Conservation (phyloP, 2,113 vertebrate species). For the Pao palembangensis region DNA sequence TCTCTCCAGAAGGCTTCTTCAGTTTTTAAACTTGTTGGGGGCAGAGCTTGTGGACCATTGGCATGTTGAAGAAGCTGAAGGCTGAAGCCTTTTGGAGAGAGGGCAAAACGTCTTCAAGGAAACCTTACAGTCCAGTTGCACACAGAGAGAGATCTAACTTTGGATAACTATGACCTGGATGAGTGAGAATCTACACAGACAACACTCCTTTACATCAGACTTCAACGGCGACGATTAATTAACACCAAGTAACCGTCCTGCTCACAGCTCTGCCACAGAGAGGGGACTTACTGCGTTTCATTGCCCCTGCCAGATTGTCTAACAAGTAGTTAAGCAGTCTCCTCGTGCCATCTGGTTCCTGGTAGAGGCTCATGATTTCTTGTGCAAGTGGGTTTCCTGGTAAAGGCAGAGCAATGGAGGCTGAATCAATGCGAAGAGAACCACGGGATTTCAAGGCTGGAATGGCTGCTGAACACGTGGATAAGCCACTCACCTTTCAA, state of each 20-base stretch:
- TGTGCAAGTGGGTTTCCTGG: conserved; percentile 98
- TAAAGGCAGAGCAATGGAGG: conserved; percentile 9
- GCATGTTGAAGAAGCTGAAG: too few relatives aligned
- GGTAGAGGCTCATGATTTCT: conserved; percentile 97
- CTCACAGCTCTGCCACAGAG: conserved; percentile 16
- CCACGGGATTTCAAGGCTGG: conserved; percentile 26
- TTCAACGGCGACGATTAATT: background rate
- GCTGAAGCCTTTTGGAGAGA: too few relatives aligned
- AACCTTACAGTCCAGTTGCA: too few relatives aligned
- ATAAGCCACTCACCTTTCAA: conserved; percentile 87
- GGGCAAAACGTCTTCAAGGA: too few relatives aligned
- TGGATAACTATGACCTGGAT: too few relatives aligned
- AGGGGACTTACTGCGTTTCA: conserved; percentile 90
- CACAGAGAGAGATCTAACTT: too few relatives aligned
- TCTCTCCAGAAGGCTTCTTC: too few relatives aligned
- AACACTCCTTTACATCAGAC: background rate
- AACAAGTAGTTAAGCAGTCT: conserved; percentile 98
- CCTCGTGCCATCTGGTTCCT: conserved; percentile 95
- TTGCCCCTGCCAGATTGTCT: conserved; percentile 98
- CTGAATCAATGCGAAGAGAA: conserved; percentile 14
- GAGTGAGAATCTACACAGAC: too few relatives aligned
- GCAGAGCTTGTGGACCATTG: too few relatives aligned
- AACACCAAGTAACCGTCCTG: background rate
- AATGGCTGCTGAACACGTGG: conserved; percentile 25
- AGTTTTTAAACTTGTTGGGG: too few relatives aligned